These are phyloP conservation scores for Leptobrachium ailaonicum DNA, from an alignment of 2,113 vertebrate genomes.

Conservation along the genomic window DNA sequence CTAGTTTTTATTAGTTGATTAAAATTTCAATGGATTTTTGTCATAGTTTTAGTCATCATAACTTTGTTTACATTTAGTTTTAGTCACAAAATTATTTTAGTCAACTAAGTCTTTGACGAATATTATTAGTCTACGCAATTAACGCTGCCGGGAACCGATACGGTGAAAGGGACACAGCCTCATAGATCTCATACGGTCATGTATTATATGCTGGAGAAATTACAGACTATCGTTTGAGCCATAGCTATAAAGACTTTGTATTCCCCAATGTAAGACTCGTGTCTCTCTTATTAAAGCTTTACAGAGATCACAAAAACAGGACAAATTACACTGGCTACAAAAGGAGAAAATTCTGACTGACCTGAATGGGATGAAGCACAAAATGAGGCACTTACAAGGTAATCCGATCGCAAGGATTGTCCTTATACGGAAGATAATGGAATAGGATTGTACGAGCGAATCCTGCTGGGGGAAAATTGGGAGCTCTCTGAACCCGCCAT, in stretches of 20 bases:
- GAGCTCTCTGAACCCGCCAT: too few species aligned
- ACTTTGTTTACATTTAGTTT: too few species aligned
- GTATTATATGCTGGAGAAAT: too few species aligned
- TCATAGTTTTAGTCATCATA: too few species aligned
- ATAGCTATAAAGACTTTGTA: neutral
- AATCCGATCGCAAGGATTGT: neutral
- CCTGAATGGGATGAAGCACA: slow-evolving; percentile 58
- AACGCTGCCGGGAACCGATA: too few species aligned
- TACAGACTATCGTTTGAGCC: neutral
- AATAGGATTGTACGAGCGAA: neutral
- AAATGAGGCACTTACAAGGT: slow-evolving; percentile 59
- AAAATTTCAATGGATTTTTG: too few species aligned
- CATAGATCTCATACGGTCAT: too few species aligned
- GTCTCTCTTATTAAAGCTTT: slow-evolving; percentile 49
- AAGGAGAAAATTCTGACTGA: slow-evolving; percentile 59
- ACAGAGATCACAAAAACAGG: slow-evolving; percentile 52
- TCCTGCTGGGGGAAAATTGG: neutral
- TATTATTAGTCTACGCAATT: too few species aligned
- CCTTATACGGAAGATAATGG: neutral
- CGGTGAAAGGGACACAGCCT: too few species aligned
- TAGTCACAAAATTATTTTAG: too few species aligned
- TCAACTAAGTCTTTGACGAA: too few species aligned
- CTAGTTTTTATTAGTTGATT: too few species aligned
- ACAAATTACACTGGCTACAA: slow-evolving; percentile 54
- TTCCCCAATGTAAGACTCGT: neutral